Evolutionary conservation across 2,113 vertebrate genomes (phyloP).

Genomic region (Panthera leo): DNA sequence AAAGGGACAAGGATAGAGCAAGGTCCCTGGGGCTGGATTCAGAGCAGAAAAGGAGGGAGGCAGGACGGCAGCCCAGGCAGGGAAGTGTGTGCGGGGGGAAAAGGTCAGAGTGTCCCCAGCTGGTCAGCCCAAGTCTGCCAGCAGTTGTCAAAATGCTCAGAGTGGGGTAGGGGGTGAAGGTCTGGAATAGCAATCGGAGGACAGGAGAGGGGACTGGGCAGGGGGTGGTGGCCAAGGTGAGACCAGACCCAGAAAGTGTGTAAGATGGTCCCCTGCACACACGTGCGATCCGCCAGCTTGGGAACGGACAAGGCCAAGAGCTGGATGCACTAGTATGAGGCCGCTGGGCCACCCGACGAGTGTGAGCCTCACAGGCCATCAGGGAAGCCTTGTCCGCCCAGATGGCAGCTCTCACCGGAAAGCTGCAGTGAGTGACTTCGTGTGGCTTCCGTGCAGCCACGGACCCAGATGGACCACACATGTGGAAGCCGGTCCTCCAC

Average conservation of each 20-base stretch:
- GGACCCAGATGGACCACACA: neutral
- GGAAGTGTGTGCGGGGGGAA: neutral
- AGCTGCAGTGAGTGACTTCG: no score
- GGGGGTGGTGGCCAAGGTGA: neutral
- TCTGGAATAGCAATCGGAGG: neutral
- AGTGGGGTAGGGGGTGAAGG: neutral
- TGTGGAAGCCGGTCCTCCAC: rapidly evolving
- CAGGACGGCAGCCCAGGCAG: neutral
- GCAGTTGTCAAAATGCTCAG: neutral
- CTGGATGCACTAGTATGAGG: no score
- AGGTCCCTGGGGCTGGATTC: neutral
- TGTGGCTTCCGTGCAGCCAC: neutral
- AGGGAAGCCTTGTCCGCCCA: no score
- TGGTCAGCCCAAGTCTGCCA: no score
- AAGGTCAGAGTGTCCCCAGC: no score
- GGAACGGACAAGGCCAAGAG: no score
- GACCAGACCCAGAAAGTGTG: neutral
- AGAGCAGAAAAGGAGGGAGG: neutral
- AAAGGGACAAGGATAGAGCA: neutral
- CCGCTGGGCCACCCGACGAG: neutral
- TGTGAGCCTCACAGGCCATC: no score
- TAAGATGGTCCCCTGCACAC: neutral
- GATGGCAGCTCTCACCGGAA: no score
- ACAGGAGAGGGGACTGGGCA: neutral
- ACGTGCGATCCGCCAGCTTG: rapidly evolving